phyloP scores from a whole-genome alignment of 2,888 invertebrate genomes.

The Pollenia griseotomentosa region DNA sequence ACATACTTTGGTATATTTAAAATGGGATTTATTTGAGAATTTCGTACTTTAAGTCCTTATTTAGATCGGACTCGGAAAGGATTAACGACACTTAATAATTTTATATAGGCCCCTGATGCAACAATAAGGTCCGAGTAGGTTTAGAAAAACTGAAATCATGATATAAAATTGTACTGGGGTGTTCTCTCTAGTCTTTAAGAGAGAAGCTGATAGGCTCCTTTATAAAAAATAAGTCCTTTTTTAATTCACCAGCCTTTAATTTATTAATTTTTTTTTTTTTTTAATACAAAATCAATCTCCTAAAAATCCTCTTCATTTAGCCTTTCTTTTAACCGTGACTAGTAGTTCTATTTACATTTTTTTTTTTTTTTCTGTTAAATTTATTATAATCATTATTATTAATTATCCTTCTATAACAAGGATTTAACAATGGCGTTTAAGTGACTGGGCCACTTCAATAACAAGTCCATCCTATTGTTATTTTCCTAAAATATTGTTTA shows the following conservation, averaged over 20 bases:
- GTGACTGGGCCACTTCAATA: conserved; percentile 67
- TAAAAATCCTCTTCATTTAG: not conserved
- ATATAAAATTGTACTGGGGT: too few relatives aligned
- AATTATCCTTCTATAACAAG: conserved; percentile 69
- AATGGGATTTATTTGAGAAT: too few relatives aligned
- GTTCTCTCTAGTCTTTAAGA: too few relatives aligned
- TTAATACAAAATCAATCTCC: conserved; percentile 59
- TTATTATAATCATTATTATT: conserved; percentile 68
- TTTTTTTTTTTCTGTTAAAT: not conserved
- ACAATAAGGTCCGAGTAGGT: too few relatives aligned
- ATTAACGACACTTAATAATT: too few relatives aligned
- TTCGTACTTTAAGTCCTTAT: too few relatives aligned
- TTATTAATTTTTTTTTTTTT: too few relatives aligned
- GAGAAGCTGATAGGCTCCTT: too few relatives aligned
- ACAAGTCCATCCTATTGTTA: conserved; percentile 39
- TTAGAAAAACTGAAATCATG: too few relatives aligned
- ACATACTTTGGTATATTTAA: too few relatives aligned
- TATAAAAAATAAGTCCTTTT: not conserved
- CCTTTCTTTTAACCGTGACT: conserved; percentile 1
- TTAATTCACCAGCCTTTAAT: not conserved
- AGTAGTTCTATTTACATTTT: conserved; percentile 15
- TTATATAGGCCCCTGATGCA: too few relatives aligned
- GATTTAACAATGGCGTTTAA: conserved; percentile 59
- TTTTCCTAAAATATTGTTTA: not conserved
- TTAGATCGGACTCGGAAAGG: too few relatives aligned